Base-by-base conservation (phyloP, 37 sponge, comb jelly and placozoan genomes). In the Agelas oroides region DNA sequence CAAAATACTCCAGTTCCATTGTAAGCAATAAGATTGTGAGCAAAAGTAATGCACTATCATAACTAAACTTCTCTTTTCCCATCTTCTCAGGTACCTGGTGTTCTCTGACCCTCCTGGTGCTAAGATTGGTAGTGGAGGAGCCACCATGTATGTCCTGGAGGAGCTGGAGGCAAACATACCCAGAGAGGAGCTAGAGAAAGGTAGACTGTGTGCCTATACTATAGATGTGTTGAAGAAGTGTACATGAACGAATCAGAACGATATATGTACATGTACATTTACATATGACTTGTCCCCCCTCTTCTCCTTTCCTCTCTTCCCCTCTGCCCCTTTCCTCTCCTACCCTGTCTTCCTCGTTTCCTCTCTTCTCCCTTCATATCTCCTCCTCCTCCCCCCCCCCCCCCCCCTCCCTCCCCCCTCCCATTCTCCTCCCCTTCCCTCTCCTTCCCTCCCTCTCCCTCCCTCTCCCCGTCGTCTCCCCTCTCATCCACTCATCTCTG, bases 71-170 rank as follows among this genome's bases (percentile, higher is more conserved):
- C n/a, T n/a, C n/a, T n/a, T n/a, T n/a, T n/a, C n/a, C n/a, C n/a
- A n/a, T n/a, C 8, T 46, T 46, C 59, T 25, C 52, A 88, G 85
- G 71, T 94, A 91, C 37, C n/a, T 85, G 24, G 95, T 94, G 65
- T 67, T 80, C 56, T 60, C 75, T 81, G 95, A 94, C 36, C 95
- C 92, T 59, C 77, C 71, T 21, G 95, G 92, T 57, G 82, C 71
- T 1, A 94, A 94, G 80, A 80, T 94, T 27, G 95, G 95, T 16
- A 78, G 79, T 87, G 95, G 95, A 24, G 95, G 95, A 28, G 85
- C 95, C 17, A 84, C 89, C 19, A 73, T 94, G 78, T 60, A 87
- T 37, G 88, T 59, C 31, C 63, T 94, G 36, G 86, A 91, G 36
- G 65, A 78, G 34, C 82, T 94, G 55, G 85, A 69, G 32, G 21